Evolutionary conservation across 2,113 vertebrate species (phyloP).

Genomic region (Hypomesus transpacificus): DNA sequence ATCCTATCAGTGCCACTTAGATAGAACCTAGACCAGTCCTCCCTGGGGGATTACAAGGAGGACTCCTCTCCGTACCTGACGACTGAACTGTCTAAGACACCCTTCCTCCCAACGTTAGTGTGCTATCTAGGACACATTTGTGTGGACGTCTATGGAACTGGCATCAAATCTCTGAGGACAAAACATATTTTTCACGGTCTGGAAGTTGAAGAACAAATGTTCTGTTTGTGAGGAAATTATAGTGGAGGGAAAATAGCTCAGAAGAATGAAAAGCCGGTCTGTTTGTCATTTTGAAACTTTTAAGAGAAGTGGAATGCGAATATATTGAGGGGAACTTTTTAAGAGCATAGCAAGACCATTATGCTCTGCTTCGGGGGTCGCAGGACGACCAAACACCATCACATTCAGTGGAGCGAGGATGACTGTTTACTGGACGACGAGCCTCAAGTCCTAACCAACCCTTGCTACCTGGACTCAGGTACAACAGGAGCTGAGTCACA

Average conservation of each 20-base stretch:
- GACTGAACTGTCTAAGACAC: conserved; percentile 24
- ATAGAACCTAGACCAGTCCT: conserved; percentile 42
- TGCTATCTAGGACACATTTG: background rate
- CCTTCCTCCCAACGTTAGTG: conserved; percentile 30
- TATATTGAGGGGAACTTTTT: background rate
- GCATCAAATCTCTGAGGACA: too few species aligned
- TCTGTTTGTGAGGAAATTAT: too few species aligned
- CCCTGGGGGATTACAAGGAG: conserved; percentile 41
- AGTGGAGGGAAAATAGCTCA: too few species aligned
- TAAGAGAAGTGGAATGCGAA: too few species aligned
- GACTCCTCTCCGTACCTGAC: conserved; percentile 41
- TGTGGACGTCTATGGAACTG: too few species aligned
- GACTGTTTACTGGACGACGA: conserved; percentile 52
- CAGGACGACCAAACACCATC: conserved; percentile 40
- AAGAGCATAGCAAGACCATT: conserved; percentile 34
- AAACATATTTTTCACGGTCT: too few species aligned
- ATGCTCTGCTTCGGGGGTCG: conserved; percentile 66
- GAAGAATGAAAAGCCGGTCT: too few species aligned
- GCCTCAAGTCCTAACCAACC: conserved; percentile 46
- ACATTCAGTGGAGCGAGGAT: conserved; percentile 45
- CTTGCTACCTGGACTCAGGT: conserved; percentile 61
- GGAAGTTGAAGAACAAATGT: too few species aligned
- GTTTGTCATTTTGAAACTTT: too few species aligned
- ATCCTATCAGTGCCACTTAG: conserved; percentile 50
- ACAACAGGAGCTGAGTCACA: conserved; percentile 17